phyloP scores from a whole-genome alignment of 2,797 vertebrate genomes.

The Phalloptychus januarius region DNA sequence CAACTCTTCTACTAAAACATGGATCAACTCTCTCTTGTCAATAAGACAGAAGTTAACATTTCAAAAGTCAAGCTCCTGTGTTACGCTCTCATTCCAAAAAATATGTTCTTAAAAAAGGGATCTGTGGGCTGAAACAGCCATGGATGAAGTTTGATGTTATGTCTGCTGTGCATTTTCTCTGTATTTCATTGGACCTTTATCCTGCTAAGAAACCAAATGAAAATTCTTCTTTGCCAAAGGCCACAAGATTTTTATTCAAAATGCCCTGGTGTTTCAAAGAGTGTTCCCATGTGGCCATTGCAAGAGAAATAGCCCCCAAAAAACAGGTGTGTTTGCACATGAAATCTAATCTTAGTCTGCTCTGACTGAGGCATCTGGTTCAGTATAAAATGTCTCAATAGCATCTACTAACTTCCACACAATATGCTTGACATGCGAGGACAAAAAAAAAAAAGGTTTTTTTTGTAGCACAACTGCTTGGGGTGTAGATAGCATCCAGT shows the following conservation, averaged over 20 bases:
- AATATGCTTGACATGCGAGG: not conserved
- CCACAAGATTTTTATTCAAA: not conserved
- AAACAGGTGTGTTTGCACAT: not conserved
- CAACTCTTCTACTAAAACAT: not conserved
- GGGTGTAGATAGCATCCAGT: not conserved
- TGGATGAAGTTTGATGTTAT: not conserved
- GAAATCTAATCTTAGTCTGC: not conserved
- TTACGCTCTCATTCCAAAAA: not conserved
- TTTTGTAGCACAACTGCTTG: not conserved
- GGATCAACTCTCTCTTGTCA: not conserved
- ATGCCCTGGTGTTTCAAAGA: not conserved
- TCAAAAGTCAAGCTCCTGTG: not conserved
- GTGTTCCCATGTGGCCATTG: not conserved
- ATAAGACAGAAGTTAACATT: not conserved
- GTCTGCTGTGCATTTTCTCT: not conserved
- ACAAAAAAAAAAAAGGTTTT: not conserved
- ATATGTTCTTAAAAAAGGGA: not conserved
- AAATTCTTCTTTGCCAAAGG: not conserved
- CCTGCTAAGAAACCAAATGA: not conserved
- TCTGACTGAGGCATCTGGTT: not conserved
- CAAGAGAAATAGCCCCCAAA: not conserved
- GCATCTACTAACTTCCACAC: not conserved
- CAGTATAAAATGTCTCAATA: not conserved
- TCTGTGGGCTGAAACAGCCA: not conserved
- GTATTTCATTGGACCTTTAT: not conserved